Conservation (phyloP, 2,113 vertebrate species). For the Mionectes macconnelli region DNA sequence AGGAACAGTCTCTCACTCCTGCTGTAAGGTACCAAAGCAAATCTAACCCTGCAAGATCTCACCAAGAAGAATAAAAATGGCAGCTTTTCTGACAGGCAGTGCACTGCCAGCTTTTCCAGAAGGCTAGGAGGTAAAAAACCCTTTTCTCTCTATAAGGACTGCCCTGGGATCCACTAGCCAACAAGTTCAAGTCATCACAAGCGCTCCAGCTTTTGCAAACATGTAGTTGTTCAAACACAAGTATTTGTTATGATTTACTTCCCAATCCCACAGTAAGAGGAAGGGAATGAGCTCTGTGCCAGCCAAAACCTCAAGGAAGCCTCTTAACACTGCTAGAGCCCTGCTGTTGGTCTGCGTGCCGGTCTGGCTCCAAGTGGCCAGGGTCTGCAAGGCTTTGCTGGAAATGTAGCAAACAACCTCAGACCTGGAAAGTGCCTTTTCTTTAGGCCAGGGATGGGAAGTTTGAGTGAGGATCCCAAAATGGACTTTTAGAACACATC, state of each 20-base stretch:
- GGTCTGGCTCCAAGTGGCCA: neutral
- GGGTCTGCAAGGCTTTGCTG: neutral
- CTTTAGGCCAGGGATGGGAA: neutral
- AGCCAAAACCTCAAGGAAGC: neutral
- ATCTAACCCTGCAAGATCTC: neutral
- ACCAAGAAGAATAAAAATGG: neutral
- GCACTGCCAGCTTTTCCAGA: neutral
- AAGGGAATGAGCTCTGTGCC: neutral
- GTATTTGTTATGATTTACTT: slow-evolving; percentile 3
- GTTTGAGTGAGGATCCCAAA: neutral
- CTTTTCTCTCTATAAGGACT: neutral
- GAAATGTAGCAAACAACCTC: neutral
- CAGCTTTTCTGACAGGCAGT: neutral
- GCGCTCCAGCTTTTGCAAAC: neutral
- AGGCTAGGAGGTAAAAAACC: neutral
- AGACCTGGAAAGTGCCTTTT: neutral
- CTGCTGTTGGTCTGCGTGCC: neutral
- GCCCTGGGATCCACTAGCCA: neutral
- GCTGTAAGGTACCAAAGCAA: neutral
- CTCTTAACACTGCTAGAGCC: neutral
- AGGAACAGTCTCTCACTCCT: neutral
- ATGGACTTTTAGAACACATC: neutral
- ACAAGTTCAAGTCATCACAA: neutral
- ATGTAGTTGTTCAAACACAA: neutral
- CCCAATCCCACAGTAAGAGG: neutral